phyloP scores from a whole-genome alignment of 2,113 vertebrate species.

The Ictalurus punctatus region DNA sequence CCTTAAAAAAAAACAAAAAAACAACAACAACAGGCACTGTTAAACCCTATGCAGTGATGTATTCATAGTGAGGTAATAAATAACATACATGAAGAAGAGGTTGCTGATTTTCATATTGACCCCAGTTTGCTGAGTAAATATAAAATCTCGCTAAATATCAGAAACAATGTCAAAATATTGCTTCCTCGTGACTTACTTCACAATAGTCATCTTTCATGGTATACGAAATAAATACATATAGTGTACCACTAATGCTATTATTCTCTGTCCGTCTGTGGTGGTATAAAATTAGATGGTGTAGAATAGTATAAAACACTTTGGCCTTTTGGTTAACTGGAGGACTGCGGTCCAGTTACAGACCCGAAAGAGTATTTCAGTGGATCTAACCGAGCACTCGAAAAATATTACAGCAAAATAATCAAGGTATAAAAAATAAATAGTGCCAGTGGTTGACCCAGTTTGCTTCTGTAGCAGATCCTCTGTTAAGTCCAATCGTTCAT shows the following conservation, averaged over 20 bases:
- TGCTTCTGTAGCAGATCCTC: neutral
- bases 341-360: neutral
- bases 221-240: neutral
- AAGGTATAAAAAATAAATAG: neutral
- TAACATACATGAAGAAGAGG: neutral
- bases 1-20: neutral
- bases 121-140: neutral
- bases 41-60: neutral
- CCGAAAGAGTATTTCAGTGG: neutral
- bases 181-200: neutral
- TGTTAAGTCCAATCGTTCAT: neutral
- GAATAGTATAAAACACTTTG: neutral
- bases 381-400: neutral
- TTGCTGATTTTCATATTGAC: neutral
- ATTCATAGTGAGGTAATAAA: neutral
- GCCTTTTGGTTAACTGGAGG: neutral
- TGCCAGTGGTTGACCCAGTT: neutral
- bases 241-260: neutral
- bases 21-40: neutral
- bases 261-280: neutral
- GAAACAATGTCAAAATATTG: too few species aligned
- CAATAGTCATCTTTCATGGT: neutral
- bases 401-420: neutral
- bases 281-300: neutral
- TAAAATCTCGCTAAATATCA: neutral